Conservation (phyloP, 2,888 invertebrate species). For the Limnephilus rhombicus region DNA sequence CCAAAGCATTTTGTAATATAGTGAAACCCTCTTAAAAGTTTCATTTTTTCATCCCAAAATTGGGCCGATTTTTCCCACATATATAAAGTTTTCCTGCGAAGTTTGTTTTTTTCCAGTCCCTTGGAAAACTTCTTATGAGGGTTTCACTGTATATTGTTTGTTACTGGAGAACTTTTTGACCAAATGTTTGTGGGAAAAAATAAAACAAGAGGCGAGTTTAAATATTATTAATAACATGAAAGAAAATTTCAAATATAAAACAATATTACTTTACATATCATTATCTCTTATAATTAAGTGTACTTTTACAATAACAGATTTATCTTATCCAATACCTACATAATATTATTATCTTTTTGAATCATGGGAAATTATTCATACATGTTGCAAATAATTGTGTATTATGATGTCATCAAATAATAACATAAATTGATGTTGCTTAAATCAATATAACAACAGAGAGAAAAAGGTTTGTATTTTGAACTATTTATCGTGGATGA, state of each 20-base stretch:
- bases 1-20: too few relatives aligned
- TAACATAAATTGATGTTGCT: not conserved
- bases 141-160: not conserved
- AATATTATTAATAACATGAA: constrained; percentile 47
- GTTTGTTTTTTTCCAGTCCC: too few relatives aligned
- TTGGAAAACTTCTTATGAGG: too few relatives aligned
- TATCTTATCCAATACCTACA: not conserved
- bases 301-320: constrained; percentile 24
- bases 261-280: constrained; percentile 36
- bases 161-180: not conserved
- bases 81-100: too few relatives aligned
- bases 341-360: constrained; percentile 2
- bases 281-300: constrained; percentile 32
- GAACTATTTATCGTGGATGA: not conserved
- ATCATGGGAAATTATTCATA: not conserved
- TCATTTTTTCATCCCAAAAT: too few relatives aligned
- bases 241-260: constrained; percentile 51
- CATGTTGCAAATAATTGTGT: not conserved
- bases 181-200: not conserved
- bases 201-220: constrained; percentile 30
- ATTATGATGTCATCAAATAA: not conserved
- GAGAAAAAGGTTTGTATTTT: not conserved
- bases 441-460: not conserved
- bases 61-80: too few relatives aligned
- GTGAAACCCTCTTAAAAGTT: too few relatives aligned